Evolutionary conservation across 2,888 invertebrate genomes (phyloP).

Genomic region (Acanthosepion esculentum): DNA sequence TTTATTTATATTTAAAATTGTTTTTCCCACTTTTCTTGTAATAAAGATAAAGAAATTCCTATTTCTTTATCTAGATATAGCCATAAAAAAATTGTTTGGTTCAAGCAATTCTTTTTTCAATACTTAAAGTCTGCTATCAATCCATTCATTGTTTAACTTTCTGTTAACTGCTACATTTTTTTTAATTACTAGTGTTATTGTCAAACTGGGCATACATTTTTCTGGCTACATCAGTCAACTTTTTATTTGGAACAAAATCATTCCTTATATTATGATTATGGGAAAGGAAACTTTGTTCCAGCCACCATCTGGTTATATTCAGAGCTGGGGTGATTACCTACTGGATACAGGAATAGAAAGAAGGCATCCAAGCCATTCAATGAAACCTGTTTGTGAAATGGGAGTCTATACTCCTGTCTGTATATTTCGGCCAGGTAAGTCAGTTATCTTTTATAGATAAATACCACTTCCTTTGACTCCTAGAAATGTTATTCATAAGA

Average conservation of each 20-base stretch:
- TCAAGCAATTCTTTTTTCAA: too few relatives aligned
- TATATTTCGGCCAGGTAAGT: not conserved
- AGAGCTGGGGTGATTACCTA: not conserved
- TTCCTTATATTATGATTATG: not conserved
- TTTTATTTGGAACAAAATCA: not conserved
- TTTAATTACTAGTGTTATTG: not conserved
- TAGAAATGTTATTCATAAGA: too few relatives aligned
- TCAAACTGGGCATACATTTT: conserved; percentile 6
- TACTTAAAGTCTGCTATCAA: too few relatives aligned
- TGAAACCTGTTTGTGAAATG: not conserved
- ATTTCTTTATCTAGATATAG: too few relatives aligned
- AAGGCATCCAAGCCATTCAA: not conserved
- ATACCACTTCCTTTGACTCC: not conserved
- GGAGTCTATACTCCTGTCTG: not conserved
- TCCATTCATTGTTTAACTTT: not conserved
- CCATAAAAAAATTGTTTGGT: too few relatives aligned
- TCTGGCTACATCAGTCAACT: conserved; percentile 40
- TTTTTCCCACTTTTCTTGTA: too few relatives aligned
- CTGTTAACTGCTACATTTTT: not conserved
- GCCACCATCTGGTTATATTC: not conserved
- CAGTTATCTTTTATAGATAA: not conserved
- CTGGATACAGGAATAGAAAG: not conserved
- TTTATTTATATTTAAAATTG: too few relatives aligned
- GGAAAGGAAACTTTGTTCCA: not conserved
- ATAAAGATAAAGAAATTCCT: too few relatives aligned